These are phyloP conservation scores for Agrenia bidenticulata DNA, from an alignment of 2,888 invertebrate species.

Conservation along the genomic window DNA sequence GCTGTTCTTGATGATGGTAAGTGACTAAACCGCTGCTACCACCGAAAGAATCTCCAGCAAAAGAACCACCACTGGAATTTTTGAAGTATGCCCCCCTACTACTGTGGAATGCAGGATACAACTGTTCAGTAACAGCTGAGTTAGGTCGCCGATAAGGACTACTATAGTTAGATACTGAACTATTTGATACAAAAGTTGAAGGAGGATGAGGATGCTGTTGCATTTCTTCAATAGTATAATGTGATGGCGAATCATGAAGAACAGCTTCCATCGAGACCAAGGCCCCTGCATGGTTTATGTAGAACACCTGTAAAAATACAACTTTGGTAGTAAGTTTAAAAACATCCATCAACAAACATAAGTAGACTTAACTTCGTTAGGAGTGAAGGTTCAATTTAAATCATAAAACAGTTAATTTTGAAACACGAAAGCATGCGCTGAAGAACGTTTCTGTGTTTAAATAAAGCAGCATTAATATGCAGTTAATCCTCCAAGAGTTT, in stretches of 20 bases:
- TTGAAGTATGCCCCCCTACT: neutral
- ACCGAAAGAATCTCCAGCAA: neutral
- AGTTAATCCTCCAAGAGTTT: too few relatives aligned
- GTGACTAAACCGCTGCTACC: neutral
- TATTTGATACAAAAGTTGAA: conserved; percentile 17
- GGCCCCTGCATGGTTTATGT: conserved; percentile 36
- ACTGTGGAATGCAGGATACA: conserved; percentile 13
- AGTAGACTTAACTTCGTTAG: too few relatives aligned
- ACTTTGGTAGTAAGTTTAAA: too few relatives aligned
- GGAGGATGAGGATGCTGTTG: conserved; percentile 48
- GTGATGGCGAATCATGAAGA: conserved; percentile 36
- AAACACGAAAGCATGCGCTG: too few relatives aligned
- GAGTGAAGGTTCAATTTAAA: too few relatives aligned
- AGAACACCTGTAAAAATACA: conserved; percentile 31
- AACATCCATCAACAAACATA: too few relatives aligned
- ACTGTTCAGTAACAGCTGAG: conserved; percentile 22
- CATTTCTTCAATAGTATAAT: conserved; percentile 49
- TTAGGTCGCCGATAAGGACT: conserved; percentile 25
- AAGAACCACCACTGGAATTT: neutral
- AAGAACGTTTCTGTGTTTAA: too few relatives aligned
- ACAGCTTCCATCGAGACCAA: conserved; percentile 34
- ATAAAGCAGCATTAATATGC: too few relatives aligned
- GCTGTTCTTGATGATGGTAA: conserved; percentile 20
- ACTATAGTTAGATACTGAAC: conserved; percentile 3
- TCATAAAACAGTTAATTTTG: too few relatives aligned